Percentiles rank a stretch among this genome's conserved stretches.
Evolutionary conservation across 2,113 vertebrate species (phyloP).

Genomic region (Lophochroa leadbeateri): DNA sequence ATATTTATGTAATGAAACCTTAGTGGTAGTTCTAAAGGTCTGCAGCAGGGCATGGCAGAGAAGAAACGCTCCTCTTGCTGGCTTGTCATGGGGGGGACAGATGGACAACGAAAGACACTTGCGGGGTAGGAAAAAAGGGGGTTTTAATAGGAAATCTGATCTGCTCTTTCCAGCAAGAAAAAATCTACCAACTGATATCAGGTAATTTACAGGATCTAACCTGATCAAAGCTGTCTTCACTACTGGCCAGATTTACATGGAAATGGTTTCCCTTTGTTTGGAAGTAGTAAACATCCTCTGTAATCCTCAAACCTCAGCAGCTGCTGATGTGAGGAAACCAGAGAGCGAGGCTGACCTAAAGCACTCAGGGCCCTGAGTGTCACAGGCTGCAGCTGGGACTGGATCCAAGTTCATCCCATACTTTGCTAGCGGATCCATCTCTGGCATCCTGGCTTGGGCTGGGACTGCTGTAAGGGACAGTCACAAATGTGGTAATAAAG

Average conservation of each 20-base stretch:
- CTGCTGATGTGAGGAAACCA: neutral
- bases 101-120: rapidly evolving
- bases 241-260: neutral
- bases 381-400: neutral
- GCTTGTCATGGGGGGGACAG: neutral
- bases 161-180: neutral
- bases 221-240: neutral
- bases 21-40: neutral
- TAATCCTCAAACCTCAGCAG: neutral
- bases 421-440: neutral
- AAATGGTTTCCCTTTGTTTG: neutral
- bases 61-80: neutral
- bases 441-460: neutral
- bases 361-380: neutral
- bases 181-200: neutral
- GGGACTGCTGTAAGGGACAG: neutral
- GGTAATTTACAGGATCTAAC: neutral
- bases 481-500: neutral
- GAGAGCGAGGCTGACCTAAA: neutral
- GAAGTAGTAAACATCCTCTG: neutral
- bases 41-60: neutral
- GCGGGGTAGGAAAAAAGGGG: neutral
- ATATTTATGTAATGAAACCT: slow-evolving; percentile 23
- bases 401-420: neutral
- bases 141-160: neutral